Conservation (phyloP, 2,797 vertebrate species). For the Cyclura pinguis region DNA sequence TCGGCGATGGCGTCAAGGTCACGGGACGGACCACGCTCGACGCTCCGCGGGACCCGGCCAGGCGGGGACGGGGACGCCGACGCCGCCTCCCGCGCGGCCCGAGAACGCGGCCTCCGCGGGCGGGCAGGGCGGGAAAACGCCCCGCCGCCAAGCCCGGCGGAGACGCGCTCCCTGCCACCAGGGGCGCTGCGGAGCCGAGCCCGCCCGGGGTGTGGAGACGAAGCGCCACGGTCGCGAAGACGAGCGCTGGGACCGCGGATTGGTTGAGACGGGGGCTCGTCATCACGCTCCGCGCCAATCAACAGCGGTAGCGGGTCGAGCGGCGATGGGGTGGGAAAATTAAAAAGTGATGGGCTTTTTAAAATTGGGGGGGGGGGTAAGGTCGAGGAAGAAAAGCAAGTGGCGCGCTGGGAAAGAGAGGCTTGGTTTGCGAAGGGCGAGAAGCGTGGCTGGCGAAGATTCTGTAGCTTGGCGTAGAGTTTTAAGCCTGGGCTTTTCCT, state of each 20-base stretch:
- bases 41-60: conserved; percentile 64
- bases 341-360: too few species aligned
- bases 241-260: neutral
- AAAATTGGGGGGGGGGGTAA: too few species aligned
- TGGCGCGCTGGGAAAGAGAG: neutral
- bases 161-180: neutral
- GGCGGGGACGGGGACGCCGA: too few species aligned
- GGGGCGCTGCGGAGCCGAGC: conserved; percentile 11
- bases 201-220: neutral
- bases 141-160: too few species aligned
- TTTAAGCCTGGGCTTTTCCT: neutral
- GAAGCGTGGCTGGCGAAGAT: neutral
- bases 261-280: neutral
- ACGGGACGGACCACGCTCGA: conserved; percentile 83
- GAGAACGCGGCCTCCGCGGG: conserved; percentile 47
- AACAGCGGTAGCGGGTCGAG: neutral
- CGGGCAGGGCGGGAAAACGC: neutral
- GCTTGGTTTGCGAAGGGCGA: too few species aligned
- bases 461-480: too few species aligned
- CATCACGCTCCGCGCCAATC: neutral
- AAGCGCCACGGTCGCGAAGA: neutral
- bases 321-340: neutral
- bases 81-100: neutral
- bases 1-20: conserved; percentile 90
- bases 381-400: neutral